phyloP scores from a whole-genome alignment of 2,797 vertebrate species.

The Pseudotriccus pelzelni region DNA sequence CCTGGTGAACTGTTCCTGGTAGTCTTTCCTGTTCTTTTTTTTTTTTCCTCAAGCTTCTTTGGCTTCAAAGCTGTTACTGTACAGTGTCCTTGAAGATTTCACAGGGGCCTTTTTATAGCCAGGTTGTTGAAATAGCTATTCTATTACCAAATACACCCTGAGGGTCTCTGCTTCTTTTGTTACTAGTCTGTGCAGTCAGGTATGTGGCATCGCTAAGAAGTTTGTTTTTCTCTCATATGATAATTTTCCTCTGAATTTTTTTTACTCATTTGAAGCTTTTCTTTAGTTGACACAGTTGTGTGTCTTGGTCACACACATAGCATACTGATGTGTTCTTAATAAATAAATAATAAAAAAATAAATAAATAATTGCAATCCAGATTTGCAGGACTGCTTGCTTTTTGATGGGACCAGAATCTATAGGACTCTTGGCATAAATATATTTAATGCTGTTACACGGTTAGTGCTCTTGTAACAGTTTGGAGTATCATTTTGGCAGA shows the following conservation, averaged over 20 bases:
- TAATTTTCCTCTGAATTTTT: background rate
- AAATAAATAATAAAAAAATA: background rate
- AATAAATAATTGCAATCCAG: background rate
- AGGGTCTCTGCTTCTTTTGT: background rate
- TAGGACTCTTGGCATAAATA: background rate
- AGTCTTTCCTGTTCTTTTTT: background rate
- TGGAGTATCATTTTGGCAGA: background rate
- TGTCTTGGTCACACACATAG: background rate
- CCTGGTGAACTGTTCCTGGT: background rate
- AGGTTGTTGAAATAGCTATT: background rate
- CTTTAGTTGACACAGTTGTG: background rate
- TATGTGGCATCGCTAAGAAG: background rate
- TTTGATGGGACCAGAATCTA: background rate
- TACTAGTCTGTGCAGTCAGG: background rate
- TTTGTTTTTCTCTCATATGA: background rate
- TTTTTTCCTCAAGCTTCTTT: background rate
- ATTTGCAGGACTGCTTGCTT: background rate
- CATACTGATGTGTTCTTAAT: background rate
- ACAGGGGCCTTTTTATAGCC: background rate
- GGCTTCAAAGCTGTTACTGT: background rate
- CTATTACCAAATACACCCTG: rapidly evolving
- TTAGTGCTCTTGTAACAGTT: background rate
- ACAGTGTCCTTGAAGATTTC: background rate
- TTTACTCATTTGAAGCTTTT: background rate
- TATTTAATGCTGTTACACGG: background rate